Percentiles rank a stretch among this genome's conserved stretches.
phyloP scores from a whole-genome alignment of 2,113 vertebrate genomes.

The Ginglymostoma cirratum region DNA sequence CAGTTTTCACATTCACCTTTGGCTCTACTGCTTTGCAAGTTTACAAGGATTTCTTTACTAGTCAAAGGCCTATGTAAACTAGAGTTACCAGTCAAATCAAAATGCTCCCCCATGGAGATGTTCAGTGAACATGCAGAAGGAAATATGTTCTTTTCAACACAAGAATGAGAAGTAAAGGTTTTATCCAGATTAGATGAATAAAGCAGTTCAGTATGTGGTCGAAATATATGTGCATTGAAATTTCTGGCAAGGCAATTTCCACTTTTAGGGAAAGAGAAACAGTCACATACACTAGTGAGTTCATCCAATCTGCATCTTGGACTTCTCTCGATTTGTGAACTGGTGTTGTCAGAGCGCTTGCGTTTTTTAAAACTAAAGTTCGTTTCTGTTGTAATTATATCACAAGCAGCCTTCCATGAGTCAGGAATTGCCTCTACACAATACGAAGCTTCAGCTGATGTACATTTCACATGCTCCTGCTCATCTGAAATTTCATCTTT shows the following conservation, averaged over 20 bases:
- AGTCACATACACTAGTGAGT: not conserved
- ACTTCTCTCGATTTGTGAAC: not conserved
- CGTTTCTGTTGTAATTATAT: not conserved
- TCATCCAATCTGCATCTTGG: not conserved
- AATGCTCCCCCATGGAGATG: not conserved
- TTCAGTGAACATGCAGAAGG: not conserved
- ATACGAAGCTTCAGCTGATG: not conserved
- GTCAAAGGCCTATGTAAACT: not conserved
- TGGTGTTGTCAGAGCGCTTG: not conserved
- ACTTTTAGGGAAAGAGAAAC: not conserved
- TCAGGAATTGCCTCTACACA: not conserved
- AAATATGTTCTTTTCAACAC: not conserved
- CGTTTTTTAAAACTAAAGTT: constrained; percentile 42
- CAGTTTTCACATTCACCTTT: not conserved
- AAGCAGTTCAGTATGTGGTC: not conserved
- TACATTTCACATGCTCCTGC: not conserved
- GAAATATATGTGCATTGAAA: not conserved
- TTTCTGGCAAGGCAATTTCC: not conserved
- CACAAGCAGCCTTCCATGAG: not conserved
- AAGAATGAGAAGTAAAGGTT: constrained; percentile 19
- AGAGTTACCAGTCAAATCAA: not conserved
- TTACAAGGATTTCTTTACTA: not conserved
- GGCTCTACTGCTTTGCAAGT: not conserved
- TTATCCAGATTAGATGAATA: constrained; percentile 5
- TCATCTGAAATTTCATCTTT: not conserved